phyloP scores from a whole-genome alignment of 2,113 vertebrate species.

The Porphyrio hochstetteri region DNA sequence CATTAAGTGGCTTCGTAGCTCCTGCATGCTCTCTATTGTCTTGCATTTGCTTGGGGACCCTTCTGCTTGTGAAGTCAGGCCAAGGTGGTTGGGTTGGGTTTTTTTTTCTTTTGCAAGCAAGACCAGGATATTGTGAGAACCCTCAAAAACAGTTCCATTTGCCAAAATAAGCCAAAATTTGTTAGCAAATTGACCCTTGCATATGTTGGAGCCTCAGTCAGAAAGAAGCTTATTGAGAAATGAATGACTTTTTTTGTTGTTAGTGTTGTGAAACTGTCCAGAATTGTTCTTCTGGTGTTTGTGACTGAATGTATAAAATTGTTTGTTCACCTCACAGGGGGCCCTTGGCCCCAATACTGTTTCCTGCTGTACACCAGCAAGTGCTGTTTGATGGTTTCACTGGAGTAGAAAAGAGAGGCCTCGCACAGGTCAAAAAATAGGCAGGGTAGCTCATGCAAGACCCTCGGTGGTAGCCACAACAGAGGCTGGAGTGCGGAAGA shows the following conservation, averaged over 20 bases:
- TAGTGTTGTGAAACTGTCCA: constrained; percentile 58
- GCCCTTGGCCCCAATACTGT: neutral
- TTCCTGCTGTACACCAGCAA: constrained; percentile 38
- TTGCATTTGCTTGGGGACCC: neutral
- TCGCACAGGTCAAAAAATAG: neutral
- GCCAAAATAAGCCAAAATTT: constrained; percentile 45
- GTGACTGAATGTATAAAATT: constrained; percentile 54
- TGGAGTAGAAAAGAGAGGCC: neutral
- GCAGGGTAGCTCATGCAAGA: neutral
- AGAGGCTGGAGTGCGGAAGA: neutral
- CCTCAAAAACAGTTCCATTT: constrained; percentile 29
- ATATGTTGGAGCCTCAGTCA: constrained; percentile 16
- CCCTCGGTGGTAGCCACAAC: neutral
- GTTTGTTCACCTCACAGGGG: constrained; percentile 38
- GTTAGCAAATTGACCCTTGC: constrained; percentile 7
- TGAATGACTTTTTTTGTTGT: neutral
- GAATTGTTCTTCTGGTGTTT: constrained; percentile 58
- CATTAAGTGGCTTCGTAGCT: constrained; percentile 15
- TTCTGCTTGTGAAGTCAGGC: constrained; percentile 31
- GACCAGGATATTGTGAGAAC: neutral
- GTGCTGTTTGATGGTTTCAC: constrained; percentile 25
- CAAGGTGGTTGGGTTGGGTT: neutral
- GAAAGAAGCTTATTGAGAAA: constrained; percentile 45
- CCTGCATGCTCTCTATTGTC: constrained; percentile 35
- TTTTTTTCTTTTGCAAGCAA: neutral